Percentiles rank a stretch among this genome's conserved stretches.
Conservation (phyloP, 2,113 vertebrate genomes). For the Tachysurus fulvidraco region DNA sequence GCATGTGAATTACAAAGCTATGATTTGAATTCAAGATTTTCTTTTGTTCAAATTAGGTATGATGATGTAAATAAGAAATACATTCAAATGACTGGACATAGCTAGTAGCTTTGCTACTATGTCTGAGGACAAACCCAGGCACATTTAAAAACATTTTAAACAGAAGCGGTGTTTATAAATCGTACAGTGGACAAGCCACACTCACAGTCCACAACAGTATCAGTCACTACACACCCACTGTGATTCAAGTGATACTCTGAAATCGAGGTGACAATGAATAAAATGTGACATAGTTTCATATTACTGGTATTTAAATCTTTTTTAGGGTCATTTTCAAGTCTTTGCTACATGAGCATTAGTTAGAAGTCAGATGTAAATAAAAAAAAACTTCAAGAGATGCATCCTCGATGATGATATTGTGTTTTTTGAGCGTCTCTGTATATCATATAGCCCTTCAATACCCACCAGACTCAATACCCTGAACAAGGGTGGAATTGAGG, state of each 20-base stretch:
- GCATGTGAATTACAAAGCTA: neutral
- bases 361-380: neutral
- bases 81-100: no score
- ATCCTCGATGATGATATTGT: neutral
- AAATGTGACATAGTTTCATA: neutral
- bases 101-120: no score
- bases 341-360: neutral
- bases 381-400: neutral
- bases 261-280: neutral
- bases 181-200: neutral
- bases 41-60: no score
- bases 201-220: neutral
- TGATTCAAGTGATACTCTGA: no score
- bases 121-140: no score
- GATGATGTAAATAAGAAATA: no score
- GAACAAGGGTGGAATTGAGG: constrained; percentile 44
- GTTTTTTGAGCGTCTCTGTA: neutral
- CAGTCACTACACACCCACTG: neutral
- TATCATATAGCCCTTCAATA: neutral
- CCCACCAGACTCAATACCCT: neutral
- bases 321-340: no score
- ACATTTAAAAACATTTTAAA: neutral
- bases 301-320: neutral
- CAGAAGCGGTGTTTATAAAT: neutral
- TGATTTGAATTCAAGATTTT: no score